Conservation (phyloP, 1,140 invertebrate genomes). For the Lepidurus packardi region DNA sequence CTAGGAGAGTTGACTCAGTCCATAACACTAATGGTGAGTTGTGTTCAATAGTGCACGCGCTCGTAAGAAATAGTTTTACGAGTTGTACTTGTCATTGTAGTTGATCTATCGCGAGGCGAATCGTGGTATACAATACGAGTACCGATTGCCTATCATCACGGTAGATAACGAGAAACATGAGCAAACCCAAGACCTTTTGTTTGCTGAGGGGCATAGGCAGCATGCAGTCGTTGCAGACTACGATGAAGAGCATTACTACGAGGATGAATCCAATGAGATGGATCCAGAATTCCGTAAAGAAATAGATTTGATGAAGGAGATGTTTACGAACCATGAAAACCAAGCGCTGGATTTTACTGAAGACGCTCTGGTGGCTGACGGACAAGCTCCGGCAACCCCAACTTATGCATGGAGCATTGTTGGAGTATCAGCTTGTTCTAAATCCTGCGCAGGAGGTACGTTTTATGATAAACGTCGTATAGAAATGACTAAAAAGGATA, state of each 20-base stretch:
- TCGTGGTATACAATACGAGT: background rate
- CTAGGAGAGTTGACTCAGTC: background rate
- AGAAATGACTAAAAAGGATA: background rate
- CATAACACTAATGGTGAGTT: background rate
- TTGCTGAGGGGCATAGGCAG: background rate
- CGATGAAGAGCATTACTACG: slow-evolving; percentile 3
- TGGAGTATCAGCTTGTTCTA: background rate
- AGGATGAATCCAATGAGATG: background rate
- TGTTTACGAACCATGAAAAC: background rate
- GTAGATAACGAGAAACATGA: background rate
- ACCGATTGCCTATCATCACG: background rate
- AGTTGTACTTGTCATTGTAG: background rate
- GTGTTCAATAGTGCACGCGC: background rate
- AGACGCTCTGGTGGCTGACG: background rate
- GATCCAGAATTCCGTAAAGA: background rate
- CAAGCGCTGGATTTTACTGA: background rate
- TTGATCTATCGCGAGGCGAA: background rate
- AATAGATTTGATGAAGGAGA: slow-evolving; percentile 10
- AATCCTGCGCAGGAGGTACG: slow-evolving; percentile 2
- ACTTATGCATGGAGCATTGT: background rate
- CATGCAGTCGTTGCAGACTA: background rate
- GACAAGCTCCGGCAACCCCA: background rate
- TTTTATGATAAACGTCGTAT: background rate
- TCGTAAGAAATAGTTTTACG: background rate
- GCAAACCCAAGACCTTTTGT: background rate